Conservation (phyloP, 2,797 vertebrate species). For the Esox lucius region DNA sequence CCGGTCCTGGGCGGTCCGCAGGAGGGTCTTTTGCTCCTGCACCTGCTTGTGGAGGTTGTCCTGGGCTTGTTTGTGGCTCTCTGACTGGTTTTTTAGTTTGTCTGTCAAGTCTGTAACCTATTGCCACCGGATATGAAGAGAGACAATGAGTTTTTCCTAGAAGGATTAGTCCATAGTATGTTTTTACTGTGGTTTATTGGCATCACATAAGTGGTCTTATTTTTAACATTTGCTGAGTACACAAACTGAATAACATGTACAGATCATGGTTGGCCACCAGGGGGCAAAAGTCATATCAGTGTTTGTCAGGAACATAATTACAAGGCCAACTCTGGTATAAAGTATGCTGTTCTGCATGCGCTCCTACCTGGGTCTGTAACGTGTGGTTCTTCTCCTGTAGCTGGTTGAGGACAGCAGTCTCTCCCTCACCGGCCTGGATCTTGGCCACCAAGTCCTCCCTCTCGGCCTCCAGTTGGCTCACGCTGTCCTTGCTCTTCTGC, state of each 20-base stretch:
- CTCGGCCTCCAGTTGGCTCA: slow-evolving; percentile 90
- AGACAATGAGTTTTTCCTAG: background rate
- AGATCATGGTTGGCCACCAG: background rate
- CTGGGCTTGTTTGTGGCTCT: slow-evolving; percentile 98
- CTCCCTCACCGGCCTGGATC: slow-evolving; percentile 97
- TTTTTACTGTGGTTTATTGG: background rate
- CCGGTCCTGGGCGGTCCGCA: slow-evolving; percentile 88
- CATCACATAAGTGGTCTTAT: background rate
- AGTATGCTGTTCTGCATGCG: background rate
- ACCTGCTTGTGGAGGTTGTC: slow-evolving; percentile 96
- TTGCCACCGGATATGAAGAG: slow-evolving; percentile 1
- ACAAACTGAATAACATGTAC: no score
- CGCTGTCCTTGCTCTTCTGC: slow-evolving; percentile 94
- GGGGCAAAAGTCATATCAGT: no score
- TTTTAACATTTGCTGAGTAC: no score
- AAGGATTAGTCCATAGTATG: background rate
- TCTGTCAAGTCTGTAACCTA: slow-evolving; percentile 91
- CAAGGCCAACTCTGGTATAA: no score
- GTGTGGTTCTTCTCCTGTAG: slow-evolving; percentile 95
- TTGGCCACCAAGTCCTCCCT: slow-evolving; percentile 95
- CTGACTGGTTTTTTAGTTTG: slow-evolving; percentile 96
- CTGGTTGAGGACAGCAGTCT: slow-evolving; percentile 92
- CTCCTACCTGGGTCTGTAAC: slow-evolving; percentile 88
- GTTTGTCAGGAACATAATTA: no score
- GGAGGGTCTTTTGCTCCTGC: slow-evolving; percentile 93